Base-by-base conservation (phyloP, 2,113 vertebrate genomes). In the Machaerirhynchus nigripectus region DNA sequence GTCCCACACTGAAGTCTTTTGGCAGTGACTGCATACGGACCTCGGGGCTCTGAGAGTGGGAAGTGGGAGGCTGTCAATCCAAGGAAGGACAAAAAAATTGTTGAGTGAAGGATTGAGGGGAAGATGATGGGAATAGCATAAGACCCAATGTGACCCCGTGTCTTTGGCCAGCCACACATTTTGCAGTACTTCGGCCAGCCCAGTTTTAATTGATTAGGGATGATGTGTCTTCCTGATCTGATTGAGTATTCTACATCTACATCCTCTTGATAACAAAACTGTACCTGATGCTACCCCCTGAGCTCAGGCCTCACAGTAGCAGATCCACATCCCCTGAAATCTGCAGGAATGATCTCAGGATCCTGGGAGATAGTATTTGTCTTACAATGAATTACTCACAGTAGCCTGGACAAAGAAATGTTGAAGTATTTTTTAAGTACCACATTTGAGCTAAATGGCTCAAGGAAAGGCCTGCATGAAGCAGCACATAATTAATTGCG, bases 401-500 rank as follows among this genome's bases (percentile, higher is more conserved):
- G 81, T 92, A 93, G 95, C 94, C 96, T 92, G 94, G 90, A 96
- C 91, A 87, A 92, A 94, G 86, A 96, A 97, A 95, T 94, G 84
- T 82, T 96, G 78, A 95, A 97, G 78, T 94, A 95, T 93, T 97
- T 97, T 94, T 92, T 96, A 93, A 97, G 93, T 86, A 93, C 50
- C 26, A n/a, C 46, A 15, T 91, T 95, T 95, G 91, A 96, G 95
- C 87, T 96, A 87, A 80, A 92, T 78, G 89, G 69, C 68, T 94
- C 40, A 93, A 90, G 83, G 73, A 94, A 83, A 87, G 11, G 39
- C 81, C 83, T 89, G 56, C 91, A 95, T 92, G 94, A 95, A 97
- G 73, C 95, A 89, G 87, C 47, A 87, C 96, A 95, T 97, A 97
- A 98, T 96, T 95, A 97, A 84, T 95, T 95, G 95, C 82, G 55